Percentiles rank a stretch among this genome's conserved stretches.
Evolutionary conservation across 2,113 vertebrate genomes (phyloP).

Genomic region (Dicaeum eximium): DNA sequence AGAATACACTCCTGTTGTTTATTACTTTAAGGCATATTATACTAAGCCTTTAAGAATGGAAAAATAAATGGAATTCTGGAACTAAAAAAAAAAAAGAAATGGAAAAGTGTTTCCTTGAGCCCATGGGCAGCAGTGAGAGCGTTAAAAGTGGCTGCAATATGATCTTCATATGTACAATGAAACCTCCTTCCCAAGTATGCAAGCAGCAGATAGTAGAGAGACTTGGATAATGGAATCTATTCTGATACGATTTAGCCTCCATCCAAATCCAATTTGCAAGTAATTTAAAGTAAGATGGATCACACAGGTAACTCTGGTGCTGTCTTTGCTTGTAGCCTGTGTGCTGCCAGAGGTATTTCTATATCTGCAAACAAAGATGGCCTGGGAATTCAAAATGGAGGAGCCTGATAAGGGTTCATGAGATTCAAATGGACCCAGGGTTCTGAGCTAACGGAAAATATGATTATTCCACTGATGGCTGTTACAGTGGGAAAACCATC

Average conservation of each 20-base stretch:
- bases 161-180: not conserved
- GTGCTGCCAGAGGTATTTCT: not conserved
- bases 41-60: not conserved
- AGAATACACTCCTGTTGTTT: not conserved
- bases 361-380: not conserved
- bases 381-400: not conserved
- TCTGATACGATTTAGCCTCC: slow-evolving; percentile 13
- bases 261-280: slow-evolving; percentile 16
- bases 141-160: slow-evolving; percentile 1
- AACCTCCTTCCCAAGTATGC: slow-evolving; percentile 1
- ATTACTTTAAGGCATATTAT: not conserved
- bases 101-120: not conserved
- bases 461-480: not conserved
- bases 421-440: not conserved
- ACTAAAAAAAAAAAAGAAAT: not conserved
- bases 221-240: not conserved
- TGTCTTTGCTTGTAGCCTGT: not conserved
- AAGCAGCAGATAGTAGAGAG: not conserved
- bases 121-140: not conserved
- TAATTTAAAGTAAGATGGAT: slow-evolving; percentile 14
- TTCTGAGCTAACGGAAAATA: not conserved
- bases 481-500: not conserved
- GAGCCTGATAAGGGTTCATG: not conserved
- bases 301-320: not conserved
- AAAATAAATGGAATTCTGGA: not conserved